Percentiles rank a stretch among this genome's conserved stretches.
Evolutionary conservation across 1,140 invertebrate species (phyloP).

Genomic region (Diplogasteroides magnus): DNA sequence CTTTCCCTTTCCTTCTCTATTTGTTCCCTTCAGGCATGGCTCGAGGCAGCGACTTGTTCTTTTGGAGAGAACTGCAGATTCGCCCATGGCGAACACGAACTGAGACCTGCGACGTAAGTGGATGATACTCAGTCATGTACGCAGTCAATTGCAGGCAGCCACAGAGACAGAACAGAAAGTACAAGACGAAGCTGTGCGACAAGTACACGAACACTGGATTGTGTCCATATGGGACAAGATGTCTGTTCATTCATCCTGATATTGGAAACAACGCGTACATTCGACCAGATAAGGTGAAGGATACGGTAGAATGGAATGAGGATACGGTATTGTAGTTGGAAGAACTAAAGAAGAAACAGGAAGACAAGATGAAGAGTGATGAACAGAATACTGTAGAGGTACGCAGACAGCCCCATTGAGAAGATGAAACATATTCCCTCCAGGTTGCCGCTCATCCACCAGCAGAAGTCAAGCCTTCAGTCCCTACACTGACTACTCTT

Average conservation of each 20-base stretch:
- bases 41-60: slow-evolving; percentile 38
- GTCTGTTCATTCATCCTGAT: slow-evolving; percentile 48
- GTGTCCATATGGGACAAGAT: slow-evolving; percentile 45
- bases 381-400: slow-evolving; percentile 7
- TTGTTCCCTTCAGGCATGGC: too few species aligned
- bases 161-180: slow-evolving; percentile 41
- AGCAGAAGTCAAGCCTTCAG: neutral
- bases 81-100: slow-evolving; percentile 40
- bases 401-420: slow-evolving; percentile 3
- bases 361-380: slow-evolving; percentile 1
- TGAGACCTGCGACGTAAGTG: slow-evolving; percentile 41
- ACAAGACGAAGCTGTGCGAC: slow-evolving; percentile 51
- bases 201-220: slow-evolving; percentile 50
- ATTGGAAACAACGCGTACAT: slow-evolving; percentile 26
- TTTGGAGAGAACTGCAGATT: slow-evolving; percentile 50
- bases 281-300: slow-evolving; percentile 14
- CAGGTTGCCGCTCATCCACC: neutral
- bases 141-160: slow-evolving; percentile 20
- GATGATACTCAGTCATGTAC: neutral
- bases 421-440: slow-evolving; percentile 1
- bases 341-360: neutral
- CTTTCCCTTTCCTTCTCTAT: too few species aligned
- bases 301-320: neutral
- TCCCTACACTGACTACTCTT: neutral
- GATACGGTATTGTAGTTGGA: slow-evolving; percentile 1